A percentile compares a stretch with the other conserved stretches of the same genome.
These are phyloP conservation scores for Dreissena rostriformis DNA, from an alignment of 1,140 invertebrate genomes.

Conservation along the genomic window DNA sequence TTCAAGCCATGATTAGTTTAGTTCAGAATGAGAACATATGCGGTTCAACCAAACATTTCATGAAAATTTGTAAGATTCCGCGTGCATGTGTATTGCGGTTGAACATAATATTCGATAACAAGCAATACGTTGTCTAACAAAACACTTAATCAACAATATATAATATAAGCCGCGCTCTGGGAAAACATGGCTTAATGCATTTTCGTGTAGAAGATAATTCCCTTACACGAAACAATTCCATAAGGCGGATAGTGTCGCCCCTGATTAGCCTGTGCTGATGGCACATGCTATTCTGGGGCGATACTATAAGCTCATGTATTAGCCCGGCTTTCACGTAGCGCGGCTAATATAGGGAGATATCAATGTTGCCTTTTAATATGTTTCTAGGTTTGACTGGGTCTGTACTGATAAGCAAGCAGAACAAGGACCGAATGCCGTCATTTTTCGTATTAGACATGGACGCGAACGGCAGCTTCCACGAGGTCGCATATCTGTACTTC, in stretches of 20 bases:
- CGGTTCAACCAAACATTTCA: too few species aligned
- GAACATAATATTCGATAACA: too few species aligned
- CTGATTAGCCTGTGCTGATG: neutral
- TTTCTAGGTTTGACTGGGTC: conserved; percentile 24
- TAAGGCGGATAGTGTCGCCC: too few species aligned
- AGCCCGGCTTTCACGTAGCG: neutral
- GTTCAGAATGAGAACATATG: too few species aligned
- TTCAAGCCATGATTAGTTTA: too few species aligned
- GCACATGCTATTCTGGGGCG: neutral
- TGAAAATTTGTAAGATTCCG: too few species aligned
- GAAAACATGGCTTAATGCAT: too few species aligned
- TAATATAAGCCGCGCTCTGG: too few species aligned
- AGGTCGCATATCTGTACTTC: conserved; percentile 1
- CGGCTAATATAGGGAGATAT: neutral
- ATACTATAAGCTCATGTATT: neutral
- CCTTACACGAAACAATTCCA: neutral
- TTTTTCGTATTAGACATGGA: conserved; percentile 39
- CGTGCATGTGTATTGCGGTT: too few species aligned
- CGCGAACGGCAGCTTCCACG: conserved; percentile 3
- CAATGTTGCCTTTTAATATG: neutral
- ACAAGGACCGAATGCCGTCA: conserved; percentile 20
- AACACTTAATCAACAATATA: too few species aligned
- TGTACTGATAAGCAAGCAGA: conserved; percentile 17
- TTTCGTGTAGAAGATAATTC: conserved; percentile 20
- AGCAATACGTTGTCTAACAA: too few species aligned